phyloP scores from a whole-genome alignment of 2,113 vertebrate species.

The Charadrius vociferus region DNA sequence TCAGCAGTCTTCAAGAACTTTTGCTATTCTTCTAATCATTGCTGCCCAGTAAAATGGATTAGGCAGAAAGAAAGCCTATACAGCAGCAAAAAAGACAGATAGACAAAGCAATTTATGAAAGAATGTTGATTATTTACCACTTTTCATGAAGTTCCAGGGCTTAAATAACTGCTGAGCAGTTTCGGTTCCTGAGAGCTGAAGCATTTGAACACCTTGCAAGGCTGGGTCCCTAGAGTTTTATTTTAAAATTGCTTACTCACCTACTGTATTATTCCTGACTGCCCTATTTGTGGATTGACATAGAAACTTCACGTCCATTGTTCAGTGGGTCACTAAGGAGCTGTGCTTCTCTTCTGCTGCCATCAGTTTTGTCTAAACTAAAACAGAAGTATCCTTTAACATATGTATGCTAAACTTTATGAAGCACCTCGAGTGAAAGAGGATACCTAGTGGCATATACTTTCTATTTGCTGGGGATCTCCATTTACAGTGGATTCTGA shows the following conservation, averaged over 20 bases:
- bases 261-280: background rate
- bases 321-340: background rate
- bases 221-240: background rate
- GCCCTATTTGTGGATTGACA: background rate
- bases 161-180: background rate
- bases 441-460: background rate
- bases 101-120: background rate
- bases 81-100: background rate
- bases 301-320: background rate
- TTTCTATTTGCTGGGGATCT: background rate
- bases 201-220: background rate
- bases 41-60: background rate
- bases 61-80: background rate
- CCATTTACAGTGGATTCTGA: background rate
- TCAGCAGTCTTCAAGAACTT: background rate
- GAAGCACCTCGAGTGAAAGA: background rate
- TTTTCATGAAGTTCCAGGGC: background rate
- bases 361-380: background rate
- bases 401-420: background rate
- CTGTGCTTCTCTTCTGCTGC: background rate
- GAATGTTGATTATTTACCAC: background rate
- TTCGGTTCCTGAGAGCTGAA: background rate
- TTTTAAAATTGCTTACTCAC: background rate
- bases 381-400: background rate
- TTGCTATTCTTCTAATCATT: background rate